These are phyloP conservation scores for Agapostemon virescens DNA, from an alignment of 2,888 invertebrate genomes.

Conservation along the genomic window DNA sequence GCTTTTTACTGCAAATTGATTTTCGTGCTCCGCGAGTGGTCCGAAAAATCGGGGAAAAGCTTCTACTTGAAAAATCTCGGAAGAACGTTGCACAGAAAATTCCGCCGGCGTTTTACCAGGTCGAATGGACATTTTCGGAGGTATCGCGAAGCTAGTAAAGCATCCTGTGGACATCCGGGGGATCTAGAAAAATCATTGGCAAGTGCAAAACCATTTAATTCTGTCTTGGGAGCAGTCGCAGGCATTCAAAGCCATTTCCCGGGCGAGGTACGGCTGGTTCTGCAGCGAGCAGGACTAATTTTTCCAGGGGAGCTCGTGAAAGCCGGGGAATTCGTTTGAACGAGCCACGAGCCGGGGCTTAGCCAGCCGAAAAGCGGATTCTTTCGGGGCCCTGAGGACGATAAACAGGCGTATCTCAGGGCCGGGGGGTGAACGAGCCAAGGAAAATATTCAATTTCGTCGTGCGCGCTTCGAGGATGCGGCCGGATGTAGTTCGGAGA, in stretches of 20 bases:
- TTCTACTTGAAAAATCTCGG: too few relatives aligned
- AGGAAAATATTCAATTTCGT: constrained; percentile 53
- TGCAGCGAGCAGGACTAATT: neutral
- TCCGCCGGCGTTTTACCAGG: neutral
- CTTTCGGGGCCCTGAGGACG: neutral
- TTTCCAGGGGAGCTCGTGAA: neutral
- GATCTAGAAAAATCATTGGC: neutral
- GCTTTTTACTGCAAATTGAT: neutral
- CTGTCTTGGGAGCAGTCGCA: neutral
- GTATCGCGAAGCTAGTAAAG: neutral
- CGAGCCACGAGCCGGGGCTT: neutral
- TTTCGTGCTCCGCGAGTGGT: neutral
- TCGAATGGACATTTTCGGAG: neutral
- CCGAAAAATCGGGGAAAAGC: fast-evolving
- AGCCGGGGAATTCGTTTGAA: neutral
- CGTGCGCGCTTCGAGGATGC: constrained; percentile 23
- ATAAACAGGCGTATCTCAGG: constrained; percentile 20
- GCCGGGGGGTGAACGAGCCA: neutral
- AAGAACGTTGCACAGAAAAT: neutral
- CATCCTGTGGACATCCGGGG: neutral
- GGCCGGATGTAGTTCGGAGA: constrained; percentile 51
- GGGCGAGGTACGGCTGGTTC: neutral
- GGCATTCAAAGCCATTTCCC: neutral
- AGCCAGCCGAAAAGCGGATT: neutral
- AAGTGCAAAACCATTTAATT: neutral